phyloP scores from a whole-genome alignment of 2,797 vertebrate genomes.

The Lepus townsendii region DNA sequence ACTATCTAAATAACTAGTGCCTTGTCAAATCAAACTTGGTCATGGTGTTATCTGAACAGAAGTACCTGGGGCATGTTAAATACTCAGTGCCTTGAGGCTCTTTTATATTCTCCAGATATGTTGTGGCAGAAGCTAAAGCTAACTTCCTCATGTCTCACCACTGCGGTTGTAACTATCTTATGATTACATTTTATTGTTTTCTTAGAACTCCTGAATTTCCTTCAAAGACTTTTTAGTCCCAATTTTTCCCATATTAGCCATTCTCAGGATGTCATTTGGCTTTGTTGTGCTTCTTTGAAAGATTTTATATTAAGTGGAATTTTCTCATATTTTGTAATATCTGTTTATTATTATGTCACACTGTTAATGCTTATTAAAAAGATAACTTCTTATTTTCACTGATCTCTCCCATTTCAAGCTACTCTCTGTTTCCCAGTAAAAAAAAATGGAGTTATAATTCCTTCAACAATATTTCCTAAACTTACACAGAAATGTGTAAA shows the following conservation, averaged over 20 bases:
- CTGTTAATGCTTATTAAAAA: background rate
- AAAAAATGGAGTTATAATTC: background rate
- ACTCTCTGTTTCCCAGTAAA: background rate
- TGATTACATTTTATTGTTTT: constrained; percentile 1
- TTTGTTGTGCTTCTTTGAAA: background rate
- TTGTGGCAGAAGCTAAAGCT: background rate
- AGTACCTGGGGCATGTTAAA: background rate
- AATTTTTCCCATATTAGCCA: background rate
- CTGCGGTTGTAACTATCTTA: background rate
- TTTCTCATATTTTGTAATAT: background rate
- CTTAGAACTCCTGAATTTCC: background rate
- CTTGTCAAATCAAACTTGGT: background rate
- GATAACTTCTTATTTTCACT: background rate
- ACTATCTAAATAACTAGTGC: background rate
- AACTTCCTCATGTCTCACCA: background rate
- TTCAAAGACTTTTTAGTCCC: background rate
- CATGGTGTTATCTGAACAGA: background rate
- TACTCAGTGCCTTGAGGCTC: background rate
- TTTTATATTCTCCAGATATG: background rate
- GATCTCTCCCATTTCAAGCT: background rate
- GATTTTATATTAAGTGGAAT: background rate
- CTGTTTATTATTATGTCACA: background rate
- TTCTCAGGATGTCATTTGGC: background rate
- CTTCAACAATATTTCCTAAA: background rate
- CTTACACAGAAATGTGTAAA: background rate